Evolutionary conservation across 2,797 vertebrate species (phyloP), one percentile per base, ranked within the genome.

Genomic region (Poeciliopsis turneri): DNA sequence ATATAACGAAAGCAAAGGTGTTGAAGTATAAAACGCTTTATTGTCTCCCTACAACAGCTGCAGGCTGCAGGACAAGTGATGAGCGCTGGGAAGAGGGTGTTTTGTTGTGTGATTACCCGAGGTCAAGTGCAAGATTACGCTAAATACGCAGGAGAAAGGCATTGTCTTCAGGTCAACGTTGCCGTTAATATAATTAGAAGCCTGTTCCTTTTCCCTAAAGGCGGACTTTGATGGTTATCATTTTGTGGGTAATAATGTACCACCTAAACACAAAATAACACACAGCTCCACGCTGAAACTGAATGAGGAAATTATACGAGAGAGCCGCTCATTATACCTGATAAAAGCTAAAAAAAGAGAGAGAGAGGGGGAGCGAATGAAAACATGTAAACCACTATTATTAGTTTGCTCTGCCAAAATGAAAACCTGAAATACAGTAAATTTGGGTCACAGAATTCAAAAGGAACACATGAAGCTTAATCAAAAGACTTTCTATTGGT

Each of bases 181-280:
- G 87, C 83, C 78, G 81, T 87, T 93, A 90, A 92, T 91, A 89
- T 92, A 93, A 94, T 94, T 94, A 93, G 90, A 87, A 88, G 82
- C 83, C 72, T 86, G 89, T 86, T 91, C 78, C 75, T 86, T 87
- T 84, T 89, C 88, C 92, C 92, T 81, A 36, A 83, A 87, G 92
- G 88, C 78, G 51, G 76, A 80, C 76, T 88, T 82, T 89, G 87
- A 92, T 93, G 90, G 88, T 92, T 92, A 90, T 93, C 87, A 91
- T 90, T 91, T 70, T 92, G 90, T 88, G 93, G 91, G 92, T 92
- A 89, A 92, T 94, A 90, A 93, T 93, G 83, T 90, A 91, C 79
- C 90, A 92, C 93, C 94, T 90, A 85, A 94, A 93, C 90, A 93
- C 92, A 92, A 93, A 93, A 91, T 92, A 90, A 91, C 91, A 91